phyloP scores from a whole-genome alignment of 1,140 invertebrate genomes.

The Calycopis cecrops region DNA sequence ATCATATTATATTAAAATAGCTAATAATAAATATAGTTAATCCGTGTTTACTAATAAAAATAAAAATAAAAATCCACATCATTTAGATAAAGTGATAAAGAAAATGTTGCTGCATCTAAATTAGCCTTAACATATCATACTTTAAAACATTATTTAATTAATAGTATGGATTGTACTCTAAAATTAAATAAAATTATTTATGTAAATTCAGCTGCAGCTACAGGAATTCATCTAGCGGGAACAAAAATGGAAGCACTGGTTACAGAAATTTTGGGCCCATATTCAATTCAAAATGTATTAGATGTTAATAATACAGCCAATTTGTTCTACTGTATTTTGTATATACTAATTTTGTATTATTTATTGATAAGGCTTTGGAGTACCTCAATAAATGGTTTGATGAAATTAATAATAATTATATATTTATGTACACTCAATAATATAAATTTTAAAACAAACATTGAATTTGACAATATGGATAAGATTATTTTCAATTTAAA shows the following conservation, averaged over 20 bases:
- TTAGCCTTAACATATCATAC: constrained; percentile 36
- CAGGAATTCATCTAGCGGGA: constrained; percentile 24
- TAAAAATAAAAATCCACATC: too few relatives aligned
- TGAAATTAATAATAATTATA: too few relatives aligned
- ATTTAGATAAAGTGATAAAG: constrained; percentile 3
- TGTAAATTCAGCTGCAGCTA: constrained; percentile 26
- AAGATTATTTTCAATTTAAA: too few relatives aligned
- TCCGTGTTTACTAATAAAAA: too few relatives aligned
- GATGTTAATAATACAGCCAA: constrained; percentile 26
- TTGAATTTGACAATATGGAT: too few relatives aligned
- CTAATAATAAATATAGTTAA: too few relatives aligned
- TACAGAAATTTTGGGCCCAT: constrained; percentile 27
- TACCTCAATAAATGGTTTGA: too few relatives aligned
- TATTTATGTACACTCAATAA: too few relatives aligned
- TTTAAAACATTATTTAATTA: constrained; percentile 39
- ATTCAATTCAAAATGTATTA: constrained; percentile 25
- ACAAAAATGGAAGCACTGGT: constrained; percentile 36
- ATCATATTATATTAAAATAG: too few relatives aligned
- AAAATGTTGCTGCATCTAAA: constrained; percentile 20
- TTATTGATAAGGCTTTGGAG: too few relatives aligned
- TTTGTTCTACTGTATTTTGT: constrained; percentile 29
- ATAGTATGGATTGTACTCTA: constrained; percentile 29
- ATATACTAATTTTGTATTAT: constrained; percentile 34
- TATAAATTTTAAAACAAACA: too few relatives aligned
- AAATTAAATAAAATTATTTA: constrained; percentile 37